Base-by-base conservation (phyloP, 2,888 invertebrate genomes). In the Drosophila prostipennis region DNA sequence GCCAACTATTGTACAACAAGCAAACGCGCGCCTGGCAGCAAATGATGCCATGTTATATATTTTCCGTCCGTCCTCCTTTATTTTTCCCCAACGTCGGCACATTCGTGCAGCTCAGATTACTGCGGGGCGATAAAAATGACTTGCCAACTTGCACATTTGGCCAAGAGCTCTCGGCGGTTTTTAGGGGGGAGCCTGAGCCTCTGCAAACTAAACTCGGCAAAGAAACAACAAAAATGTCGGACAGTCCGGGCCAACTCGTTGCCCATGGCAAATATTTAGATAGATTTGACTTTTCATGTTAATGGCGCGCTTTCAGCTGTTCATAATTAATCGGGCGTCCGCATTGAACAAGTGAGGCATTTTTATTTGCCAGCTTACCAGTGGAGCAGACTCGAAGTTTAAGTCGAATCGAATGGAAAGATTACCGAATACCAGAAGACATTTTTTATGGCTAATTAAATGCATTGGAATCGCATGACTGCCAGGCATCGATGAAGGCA, bases 31-130 rank as follows among this genome's bases (percentile, higher is more conserved):
- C 86, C 82, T 82, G 76, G 69, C 84, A 82, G 82, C 82, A 82
- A 82, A 82, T 82, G 82, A 82, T 82, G 84, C 86, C 84, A 83
- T 82, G 82, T 83, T 82, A 83, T 82, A 82, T 79, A 80, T 82
- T 80, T 86, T 74, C 56, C 52, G 64, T 67, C 72, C 49, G 76
- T 75, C 73, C 37, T 45, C 34, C 43, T 42, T 53, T 53, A 59
- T 43, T 59, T 58, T 45, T 58, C 34, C 36, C 45, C 60, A 46
- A 65, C 54, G 54, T 64, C 69, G 56, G 78, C 78, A 79, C 77
- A 80, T 87, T 83, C 87, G 83, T 86, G 87, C 87, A 84, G 87
- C 83, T 84, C 87, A 84, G 83, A 84, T 84, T 84, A 87, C 83
- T 84, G 77, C 65, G 78, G 78, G 85, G 77, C 83, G 83, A 84